phyloP scores from a whole-genome alignment of 2,888 invertebrate genomes.

The Vanessa cardui region DNA sequence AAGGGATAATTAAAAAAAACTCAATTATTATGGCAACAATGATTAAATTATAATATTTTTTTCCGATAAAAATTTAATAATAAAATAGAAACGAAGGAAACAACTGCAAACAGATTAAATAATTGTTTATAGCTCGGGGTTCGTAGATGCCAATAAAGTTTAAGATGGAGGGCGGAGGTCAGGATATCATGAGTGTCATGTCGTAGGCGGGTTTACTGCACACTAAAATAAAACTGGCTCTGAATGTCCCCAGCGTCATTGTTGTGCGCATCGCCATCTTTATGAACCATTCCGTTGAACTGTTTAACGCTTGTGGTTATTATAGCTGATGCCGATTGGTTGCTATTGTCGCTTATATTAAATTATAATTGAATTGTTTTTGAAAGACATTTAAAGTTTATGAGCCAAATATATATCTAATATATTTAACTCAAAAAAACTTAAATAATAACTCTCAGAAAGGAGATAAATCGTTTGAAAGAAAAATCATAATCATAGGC shows the following conservation, averaged over 20 bases:
- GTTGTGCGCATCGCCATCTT: conserved; percentile 63
- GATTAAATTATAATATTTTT: background rate
- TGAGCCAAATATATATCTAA: no score
- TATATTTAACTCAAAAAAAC: no score
- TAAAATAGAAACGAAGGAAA: background rate
- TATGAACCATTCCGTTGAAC: conserved; percentile 64
- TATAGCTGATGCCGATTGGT: conserved; percentile 28
- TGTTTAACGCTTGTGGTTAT: conserved; percentile 64
- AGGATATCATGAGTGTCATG: conserved; percentile 70
- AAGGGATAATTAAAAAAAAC: no score
- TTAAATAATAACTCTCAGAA: no score
- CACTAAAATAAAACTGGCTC: conserved; percentile 72
- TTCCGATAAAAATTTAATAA: background rate
- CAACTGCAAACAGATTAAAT: conserved; percentile 34
- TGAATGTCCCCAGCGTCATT: conserved; percentile 70
- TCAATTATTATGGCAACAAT: no score
- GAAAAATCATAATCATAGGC: no score
- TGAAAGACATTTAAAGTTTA: background rate
- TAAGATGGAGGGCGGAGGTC: conserved; percentile 69
- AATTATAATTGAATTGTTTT: background rate
- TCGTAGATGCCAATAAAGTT: conserved; percentile 49
- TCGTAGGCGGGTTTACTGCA: conserved; percentile 77
- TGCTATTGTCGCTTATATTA: conserved; percentile 1
- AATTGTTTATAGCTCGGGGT: conserved; percentile 40
- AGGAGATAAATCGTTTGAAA: no score